These are phyloP conservation scores for Tretioscincus oriximinensis DNA, from an alignment of 2,113 vertebrate genomes.

Conservation along the genomic window DNA sequence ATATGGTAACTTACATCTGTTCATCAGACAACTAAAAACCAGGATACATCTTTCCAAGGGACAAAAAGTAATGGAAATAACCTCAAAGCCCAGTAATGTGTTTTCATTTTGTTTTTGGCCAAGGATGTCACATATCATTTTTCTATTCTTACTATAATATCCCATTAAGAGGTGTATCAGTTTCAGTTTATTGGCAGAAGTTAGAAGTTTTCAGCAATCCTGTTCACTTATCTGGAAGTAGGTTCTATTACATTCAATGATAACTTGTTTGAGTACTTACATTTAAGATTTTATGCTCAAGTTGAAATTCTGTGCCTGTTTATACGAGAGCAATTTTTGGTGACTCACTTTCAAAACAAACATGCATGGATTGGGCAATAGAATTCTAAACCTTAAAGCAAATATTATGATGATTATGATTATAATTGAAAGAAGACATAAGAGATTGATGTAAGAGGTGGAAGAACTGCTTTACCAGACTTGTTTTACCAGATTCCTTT, in stretches of 20 bases:
- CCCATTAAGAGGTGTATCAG: not conserved
- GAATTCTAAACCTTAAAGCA: not conserved
- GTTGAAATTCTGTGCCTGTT: not conserved
- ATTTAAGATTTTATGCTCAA: not conserved
- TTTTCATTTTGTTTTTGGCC: not conserved
- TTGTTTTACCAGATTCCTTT: not conserved
- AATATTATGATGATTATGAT: not conserved
- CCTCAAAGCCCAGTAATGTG: rapidly evolving
- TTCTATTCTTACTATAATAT: not conserved
- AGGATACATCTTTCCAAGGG: slow-evolving; percentile 26
- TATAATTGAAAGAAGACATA: slow-evolving; percentile 3
- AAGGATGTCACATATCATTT: not conserved
- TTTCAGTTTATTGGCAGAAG: not conserved
- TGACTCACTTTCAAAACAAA: not conserved
- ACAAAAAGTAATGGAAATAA: not conserved
- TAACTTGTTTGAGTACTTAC: not conserved
- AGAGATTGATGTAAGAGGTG: not conserved
- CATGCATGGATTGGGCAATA: not conserved
- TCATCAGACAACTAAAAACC: slow-evolving; percentile 36
- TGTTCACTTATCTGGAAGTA: not conserved
- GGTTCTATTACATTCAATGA: not conserved
- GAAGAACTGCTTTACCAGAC: not conserved
- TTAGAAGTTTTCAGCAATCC: not conserved
- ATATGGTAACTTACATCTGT: slow-evolving; percentile 40
- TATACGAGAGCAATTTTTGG: not conserved